These are phyloP conservation scores for Hyphantria cunea DNA, from an alignment of 1,140 invertebrate genomes.

Conservation along the genomic window DNA sequence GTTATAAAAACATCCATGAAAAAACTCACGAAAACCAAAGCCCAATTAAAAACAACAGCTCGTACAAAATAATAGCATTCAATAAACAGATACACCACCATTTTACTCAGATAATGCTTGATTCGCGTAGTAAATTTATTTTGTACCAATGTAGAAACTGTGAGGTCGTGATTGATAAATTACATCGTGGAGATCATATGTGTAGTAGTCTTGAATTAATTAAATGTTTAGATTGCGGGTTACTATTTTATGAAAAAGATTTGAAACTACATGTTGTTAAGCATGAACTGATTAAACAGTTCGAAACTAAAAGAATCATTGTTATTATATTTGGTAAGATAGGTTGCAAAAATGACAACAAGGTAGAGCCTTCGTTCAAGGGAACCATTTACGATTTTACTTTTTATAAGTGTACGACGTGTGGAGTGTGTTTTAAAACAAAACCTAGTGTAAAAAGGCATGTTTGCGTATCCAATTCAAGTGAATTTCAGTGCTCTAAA, in stretches of 20 bases:
- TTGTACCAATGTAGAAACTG: conserved; percentile 62
- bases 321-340: conserved; percentile 49
- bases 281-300: conserved; percentile 50
- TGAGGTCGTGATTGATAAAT: conserved; percentile 44
- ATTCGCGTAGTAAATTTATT: conserved; percentile 36
- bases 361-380: conserved; percentile 33
- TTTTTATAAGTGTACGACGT: conserved; percentile 52
- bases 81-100: conserved; percentile 49
- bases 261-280: conserved; percentile 44
- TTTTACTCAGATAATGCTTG: conserved; percentile 35
- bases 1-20: conserved; percentile 39
- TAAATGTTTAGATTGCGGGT: conserved; percentile 48
- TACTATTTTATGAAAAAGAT: conserved; percentile 41
- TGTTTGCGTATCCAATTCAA: conserved; percentile 36
- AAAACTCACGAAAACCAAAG: conserved; percentile 48
- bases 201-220: conserved; percentile 44
- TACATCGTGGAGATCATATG: conserved; percentile 35
- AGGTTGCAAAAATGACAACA: conserved; percentile 2
- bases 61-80: conserved; percentile 51
- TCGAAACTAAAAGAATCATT: conserved; percentile 50
- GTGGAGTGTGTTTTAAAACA: conserved; percentile 41
- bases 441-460: conserved; percentile 38
- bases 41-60: too few species aligned
- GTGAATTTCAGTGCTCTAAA: conserved; percentile 40
- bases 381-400: conserved; percentile 52